phyloP scores from a whole-genome alignment of 1,140 invertebrate genomes.

The Drosophila asahinai region DNA sequence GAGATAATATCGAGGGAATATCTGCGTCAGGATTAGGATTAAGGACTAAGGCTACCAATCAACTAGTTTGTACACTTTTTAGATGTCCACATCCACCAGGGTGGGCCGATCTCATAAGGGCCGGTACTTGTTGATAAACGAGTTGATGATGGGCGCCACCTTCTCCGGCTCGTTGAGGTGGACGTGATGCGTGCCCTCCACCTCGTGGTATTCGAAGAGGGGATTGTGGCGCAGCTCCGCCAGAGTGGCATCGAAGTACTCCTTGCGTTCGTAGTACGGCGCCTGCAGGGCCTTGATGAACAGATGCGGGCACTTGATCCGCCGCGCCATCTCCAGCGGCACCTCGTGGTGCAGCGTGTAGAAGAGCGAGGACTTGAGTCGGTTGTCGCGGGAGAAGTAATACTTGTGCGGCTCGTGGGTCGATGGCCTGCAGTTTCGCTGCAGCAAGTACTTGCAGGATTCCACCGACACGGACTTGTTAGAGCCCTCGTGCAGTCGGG shows the following conservation, averaged over 20 bases:
- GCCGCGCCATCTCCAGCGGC: conserved; percentile 85
- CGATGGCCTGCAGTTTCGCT: conserved; percentile 87
- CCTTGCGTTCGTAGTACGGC: conserved; percentile 86
- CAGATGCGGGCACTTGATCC: conserved; percentile 87
- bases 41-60: neutral
- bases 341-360: conserved; percentile 86
- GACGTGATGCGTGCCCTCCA: conserved; percentile 91
- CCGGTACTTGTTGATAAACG: conserved; percentile 87
- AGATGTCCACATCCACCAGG: neutral
- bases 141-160: conserved; percentile 86
- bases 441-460: conserved; percentile 86
- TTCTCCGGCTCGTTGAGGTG: conserved; percentile 90
- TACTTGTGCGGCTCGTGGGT: conserved; percentile 87
- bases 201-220: conserved; percentile 87
- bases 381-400: conserved; percentile 87
- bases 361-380: conserved; percentile 86
- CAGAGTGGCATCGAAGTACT: conserved; percentile 86
- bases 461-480: conserved; percentile 86
- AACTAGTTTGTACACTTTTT: conserved; percentile 25
- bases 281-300: conserved; percentile 87
- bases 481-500: conserved; percentile 86
- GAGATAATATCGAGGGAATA: conserved; percentile 39
- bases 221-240: conserved; percentile 86
- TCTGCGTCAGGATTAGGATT: conserved; percentile 13
- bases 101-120: conserved; percentile 39